Evolutionary conservation across 2,113 vertebrate species (phyloP).

Genomic region (Erinaceus europaeus): DNA sequence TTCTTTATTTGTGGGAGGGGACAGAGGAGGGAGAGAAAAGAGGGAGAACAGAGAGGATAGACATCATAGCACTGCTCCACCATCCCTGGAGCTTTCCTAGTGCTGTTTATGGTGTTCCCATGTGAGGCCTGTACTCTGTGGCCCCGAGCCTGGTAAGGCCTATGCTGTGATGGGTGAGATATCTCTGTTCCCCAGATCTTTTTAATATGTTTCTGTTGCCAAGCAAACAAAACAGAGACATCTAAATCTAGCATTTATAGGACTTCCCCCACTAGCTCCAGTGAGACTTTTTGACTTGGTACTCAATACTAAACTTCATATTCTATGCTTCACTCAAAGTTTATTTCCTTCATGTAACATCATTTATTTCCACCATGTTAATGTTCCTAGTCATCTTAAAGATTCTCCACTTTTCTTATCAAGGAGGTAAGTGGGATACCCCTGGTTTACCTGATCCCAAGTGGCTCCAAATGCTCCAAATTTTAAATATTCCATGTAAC

Average conservation of each 20-base stretch:
- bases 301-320: not conserved
- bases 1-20: too few species aligned
- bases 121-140: too few species aligned
- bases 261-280: not conserved
- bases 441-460: conserved; percentile 9
- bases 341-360: not conserved
- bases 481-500: not conserved
- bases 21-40: too few species aligned
- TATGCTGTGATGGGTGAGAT: too few species aligned
- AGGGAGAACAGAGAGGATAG: too few species aligned
- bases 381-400: not conserved
- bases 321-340: not conserved
- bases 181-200: too few species aligned
- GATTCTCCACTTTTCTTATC: not conserved
- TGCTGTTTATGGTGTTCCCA: too few species aligned
- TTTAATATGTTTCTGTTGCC: conserved; percentile 47
- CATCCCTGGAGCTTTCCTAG: too few species aligned
- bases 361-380: not conserved
- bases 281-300: not conserved
- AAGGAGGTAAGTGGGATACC: not conserved
- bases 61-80: too few species aligned
- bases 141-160: too few species aligned
- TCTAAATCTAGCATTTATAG: conserved; percentile 12
- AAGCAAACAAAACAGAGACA: conserved; percentile 33
- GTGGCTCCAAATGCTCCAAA: not conserved